These are phyloP conservation scores for Onchidella celtica DNA, from an alignment of 2,888 invertebrate species.

Conservation along the genomic window DNA sequence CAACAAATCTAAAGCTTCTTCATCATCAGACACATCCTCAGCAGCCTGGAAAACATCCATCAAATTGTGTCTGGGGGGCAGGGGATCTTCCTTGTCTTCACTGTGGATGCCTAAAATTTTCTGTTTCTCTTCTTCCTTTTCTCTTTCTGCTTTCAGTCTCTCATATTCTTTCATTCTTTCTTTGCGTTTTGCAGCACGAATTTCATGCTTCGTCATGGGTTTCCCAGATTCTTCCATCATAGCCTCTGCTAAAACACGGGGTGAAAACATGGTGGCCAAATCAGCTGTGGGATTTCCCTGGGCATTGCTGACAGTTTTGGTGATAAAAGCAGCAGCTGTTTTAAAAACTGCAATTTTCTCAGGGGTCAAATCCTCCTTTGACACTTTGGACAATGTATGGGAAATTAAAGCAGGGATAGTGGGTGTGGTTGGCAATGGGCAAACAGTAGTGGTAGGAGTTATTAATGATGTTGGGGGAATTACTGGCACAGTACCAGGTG, in stretches of 20 bases:
- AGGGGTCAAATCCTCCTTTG: conserved; percentile 35
- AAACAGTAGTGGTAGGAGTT: background rate
- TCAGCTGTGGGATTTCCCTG: conserved; percentile 43
- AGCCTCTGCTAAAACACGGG: conserved; percentile 46
- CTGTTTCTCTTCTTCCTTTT: conserved; percentile 15
- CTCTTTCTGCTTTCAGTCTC: conserved; percentile 26
- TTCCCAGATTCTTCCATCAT: conserved; percentile 45
- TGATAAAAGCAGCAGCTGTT: conserved; percentile 47
- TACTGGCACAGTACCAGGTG: conserved; percentile 39
- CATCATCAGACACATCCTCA: conserved; percentile 44
- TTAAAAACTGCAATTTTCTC: conserved; percentile 46
- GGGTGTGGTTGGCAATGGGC: conserved; percentile 17
- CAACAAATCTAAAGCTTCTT: conserved; percentile 20
- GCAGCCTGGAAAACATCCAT: conserved; percentile 46
- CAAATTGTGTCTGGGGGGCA: conserved; percentile 40
- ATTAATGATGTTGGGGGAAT: conserved; percentile 14
- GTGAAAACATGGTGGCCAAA: conserved; percentile 47
- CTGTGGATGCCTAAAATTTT: background rate
- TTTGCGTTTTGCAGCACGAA: conserved; percentile 27
- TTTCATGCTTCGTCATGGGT: conserved; percentile 31
- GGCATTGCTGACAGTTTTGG: conserved; percentile 50
- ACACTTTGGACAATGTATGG: conserved; percentile 40
- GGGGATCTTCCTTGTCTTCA: conserved; percentile 41
- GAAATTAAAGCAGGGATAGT: conserved; percentile 43
- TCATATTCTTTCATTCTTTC: conserved; percentile 41